phyloP scores from a whole-genome alignment of 2,888 invertebrate species.

The Zaprionus obscuricornis region DNA sequence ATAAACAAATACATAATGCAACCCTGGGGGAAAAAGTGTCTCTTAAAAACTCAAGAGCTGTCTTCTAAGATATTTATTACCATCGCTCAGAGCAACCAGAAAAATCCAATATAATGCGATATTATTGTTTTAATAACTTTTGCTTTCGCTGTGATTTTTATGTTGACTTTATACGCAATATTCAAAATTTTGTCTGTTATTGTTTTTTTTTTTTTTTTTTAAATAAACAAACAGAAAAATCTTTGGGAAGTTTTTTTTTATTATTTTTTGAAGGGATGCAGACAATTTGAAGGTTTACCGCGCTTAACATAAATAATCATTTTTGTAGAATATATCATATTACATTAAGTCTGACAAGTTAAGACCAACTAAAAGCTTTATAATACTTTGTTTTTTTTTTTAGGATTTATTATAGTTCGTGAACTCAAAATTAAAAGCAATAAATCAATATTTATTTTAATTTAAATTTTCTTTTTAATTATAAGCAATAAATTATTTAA shows the following conservation, averaged over 20 bases:
- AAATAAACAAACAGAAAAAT: constrained; percentile 28
- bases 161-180: constrained; percentile 11
- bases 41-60: constrained; percentile 16
- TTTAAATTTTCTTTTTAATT: too few relatives aligned
- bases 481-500: too few relatives aligned
- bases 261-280: background rate
- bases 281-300: too few relatives aligned
- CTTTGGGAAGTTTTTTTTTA: background rate
- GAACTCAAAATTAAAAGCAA: too few relatives aligned
- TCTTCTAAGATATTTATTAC: constrained; percentile 55
- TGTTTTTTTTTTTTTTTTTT: constrained; percentile 9
- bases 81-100: constrained; percentile 18
- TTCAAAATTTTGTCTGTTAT: too few relatives aligned
- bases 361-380: too few relatives aligned
- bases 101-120: constrained; percentile 25
- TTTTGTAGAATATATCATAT: too few relatives aligned
- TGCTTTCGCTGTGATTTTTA: constrained; percentile 14
- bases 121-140: constrained; percentile 33
- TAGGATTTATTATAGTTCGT: too few relatives aligned
- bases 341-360: too few relatives aligned
- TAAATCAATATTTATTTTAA: too few relatives aligned
- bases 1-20: constrained; percentile 61
- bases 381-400: too few relatives aligned
- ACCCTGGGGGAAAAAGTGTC: constrained; percentile 42
- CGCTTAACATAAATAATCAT: too few relatives aligned